Evolutionary conservation across 2,888 invertebrate species (phyloP).

Genomic region (Diaphora mendica): DNA sequence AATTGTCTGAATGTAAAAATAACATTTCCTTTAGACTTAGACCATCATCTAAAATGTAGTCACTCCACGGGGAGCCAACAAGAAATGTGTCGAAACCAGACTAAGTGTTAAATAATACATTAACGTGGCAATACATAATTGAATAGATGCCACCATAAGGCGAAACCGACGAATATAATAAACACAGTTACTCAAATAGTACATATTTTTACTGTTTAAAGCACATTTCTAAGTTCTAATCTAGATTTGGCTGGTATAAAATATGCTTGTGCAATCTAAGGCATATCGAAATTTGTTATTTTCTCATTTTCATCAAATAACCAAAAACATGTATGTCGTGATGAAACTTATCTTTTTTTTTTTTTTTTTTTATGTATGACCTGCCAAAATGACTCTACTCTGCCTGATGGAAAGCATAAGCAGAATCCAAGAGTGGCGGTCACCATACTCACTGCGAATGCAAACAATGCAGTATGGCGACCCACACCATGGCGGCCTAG

Average conservation of each 20-base stretch:
- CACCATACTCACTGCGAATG: too few species aligned
- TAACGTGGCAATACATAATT: constrained; percentile 79
- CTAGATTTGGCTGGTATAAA: not conserved
- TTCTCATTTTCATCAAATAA: too few species aligned
- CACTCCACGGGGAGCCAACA: constrained; percentile 73
- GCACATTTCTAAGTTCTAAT: constrained; percentile 16
- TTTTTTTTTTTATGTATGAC: too few species aligned
- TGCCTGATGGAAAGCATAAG: too few species aligned
- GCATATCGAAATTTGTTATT: too few species aligned
- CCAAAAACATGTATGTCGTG: too few species aligned
- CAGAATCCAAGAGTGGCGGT: too few species aligned
- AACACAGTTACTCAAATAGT: constrained; percentile 40
- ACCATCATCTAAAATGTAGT: constrained; percentile 53
- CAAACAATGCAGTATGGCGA: too few species aligned
- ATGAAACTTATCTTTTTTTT: too few species aligned
- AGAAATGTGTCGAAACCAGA: constrained; percentile 76
- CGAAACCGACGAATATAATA: constrained; percentile 55
- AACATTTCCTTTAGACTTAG: constrained; percentile 35
- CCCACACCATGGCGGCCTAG: too few species aligned
- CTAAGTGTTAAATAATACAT: constrained; percentile 83
- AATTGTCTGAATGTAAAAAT: not conserved
- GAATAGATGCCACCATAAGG: constrained; percentile 62
- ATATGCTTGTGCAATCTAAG: not conserved
- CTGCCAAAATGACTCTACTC: too few species aligned
- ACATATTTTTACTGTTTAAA: constrained; percentile 44